Conservation (phyloP, 2,797 vertebrate species). For the Heteromormyrus szaboi region DNA sequence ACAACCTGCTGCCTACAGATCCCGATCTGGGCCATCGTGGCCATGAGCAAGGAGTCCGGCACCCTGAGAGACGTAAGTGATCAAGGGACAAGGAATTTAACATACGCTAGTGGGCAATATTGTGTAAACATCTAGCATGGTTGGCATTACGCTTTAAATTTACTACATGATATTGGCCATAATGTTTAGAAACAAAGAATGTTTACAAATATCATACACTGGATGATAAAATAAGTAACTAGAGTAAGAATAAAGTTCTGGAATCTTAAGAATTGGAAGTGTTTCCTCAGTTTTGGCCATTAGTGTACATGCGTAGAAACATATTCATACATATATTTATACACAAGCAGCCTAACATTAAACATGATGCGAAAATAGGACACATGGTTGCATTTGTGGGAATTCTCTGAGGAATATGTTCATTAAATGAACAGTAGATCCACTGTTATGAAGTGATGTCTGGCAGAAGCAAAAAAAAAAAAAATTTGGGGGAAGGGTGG, state of each 20-base stretch:
- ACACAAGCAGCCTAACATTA: not conserved
- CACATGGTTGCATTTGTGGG: not conserved
- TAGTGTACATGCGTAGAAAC: not conserved
- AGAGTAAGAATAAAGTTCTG: not conserved
- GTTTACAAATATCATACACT: not conserved
- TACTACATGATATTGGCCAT: not conserved
- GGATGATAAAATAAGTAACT: not conserved
- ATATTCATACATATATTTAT: not conserved
- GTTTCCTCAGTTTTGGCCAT: not conserved
- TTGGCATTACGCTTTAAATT: not conserved
- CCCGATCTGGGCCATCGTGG: constrained; percentile 66
- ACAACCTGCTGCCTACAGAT: constrained; percentile 70
- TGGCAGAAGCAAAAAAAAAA: not conserved
- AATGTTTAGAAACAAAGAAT: not conserved
- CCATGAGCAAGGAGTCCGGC: constrained; percentile 67
- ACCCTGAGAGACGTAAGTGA: constrained; percentile 67
- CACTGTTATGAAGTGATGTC: not conserved
- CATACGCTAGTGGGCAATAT: not conserved
- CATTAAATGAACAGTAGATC: not conserved
- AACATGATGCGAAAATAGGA: not conserved
- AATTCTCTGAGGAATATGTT: not conserved
- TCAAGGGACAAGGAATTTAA: not conserved
- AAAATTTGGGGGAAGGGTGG: not conserved
- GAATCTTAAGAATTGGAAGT: not conserved
- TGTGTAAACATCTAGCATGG: not conserved